Evolutionary conservation across 2,888 invertebrate species (phyloP).

Genomic region (Diloba caeruleocephala): DNA sequence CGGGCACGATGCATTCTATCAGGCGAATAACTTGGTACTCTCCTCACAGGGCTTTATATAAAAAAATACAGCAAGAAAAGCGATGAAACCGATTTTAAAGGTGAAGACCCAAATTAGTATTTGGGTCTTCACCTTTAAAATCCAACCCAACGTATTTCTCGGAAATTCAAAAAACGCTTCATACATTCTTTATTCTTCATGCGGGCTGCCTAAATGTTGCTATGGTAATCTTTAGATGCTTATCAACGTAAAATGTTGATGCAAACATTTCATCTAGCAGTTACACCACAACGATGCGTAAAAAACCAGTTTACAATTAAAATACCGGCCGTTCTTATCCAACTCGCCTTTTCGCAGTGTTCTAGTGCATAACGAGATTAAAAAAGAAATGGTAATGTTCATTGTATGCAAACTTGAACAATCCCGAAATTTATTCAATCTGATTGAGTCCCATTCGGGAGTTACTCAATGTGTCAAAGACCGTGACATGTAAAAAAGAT

Average conservation of each 20-base stretch:
- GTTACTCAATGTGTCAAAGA: constrained; percentile 40
- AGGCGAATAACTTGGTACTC: too few species aligned
- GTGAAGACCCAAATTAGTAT: constrained; percentile 12
- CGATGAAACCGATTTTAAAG: constrained; percentile 23
- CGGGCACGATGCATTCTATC: too few species aligned
- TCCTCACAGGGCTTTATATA: background rate
- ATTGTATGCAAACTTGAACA: constrained; percentile 53
- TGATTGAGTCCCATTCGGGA: constrained; percentile 30
- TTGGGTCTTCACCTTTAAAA: too few species aligned
- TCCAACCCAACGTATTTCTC: constrained; percentile 39
- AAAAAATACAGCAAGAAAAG: background rate
- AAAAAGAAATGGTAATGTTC: constrained; percentile 38
- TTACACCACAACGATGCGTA: constrained; percentile 1
- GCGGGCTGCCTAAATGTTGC: constrained; percentile 13
- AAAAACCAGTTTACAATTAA: constrained; percentile 13
- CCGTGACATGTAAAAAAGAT: constrained; percentile 30
- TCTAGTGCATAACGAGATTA: constrained; percentile 45
- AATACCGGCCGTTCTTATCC: constrained; percentile 14
- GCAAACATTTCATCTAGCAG: constrained; percentile 3
- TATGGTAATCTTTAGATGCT: constrained; percentile 26
- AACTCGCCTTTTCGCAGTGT: constrained; percentile 16
- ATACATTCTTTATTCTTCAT: constrained; percentile 34
- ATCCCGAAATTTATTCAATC: constrained; percentile 41
- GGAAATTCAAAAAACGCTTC: constrained; percentile 36
- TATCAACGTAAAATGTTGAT: constrained; percentile 31